Percentiles rank a stretch among this genome's conserved stretches.
Conservation (phyloP, 2,113 vertebrate genomes). For the Aegypius monachus region DNA sequence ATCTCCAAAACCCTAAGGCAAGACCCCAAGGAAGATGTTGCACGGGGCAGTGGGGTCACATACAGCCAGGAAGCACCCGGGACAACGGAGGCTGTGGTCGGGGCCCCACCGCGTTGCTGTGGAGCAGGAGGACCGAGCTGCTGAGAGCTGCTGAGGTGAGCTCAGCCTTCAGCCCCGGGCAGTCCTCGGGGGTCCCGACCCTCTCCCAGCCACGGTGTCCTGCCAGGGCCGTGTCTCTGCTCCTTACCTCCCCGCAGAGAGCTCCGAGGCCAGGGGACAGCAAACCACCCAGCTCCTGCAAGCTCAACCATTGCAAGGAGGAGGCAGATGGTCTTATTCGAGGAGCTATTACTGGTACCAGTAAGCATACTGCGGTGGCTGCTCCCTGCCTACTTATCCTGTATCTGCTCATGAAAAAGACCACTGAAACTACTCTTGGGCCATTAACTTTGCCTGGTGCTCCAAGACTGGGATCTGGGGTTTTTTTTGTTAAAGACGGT, state of each 20-base stretch:
- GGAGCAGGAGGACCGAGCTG: neutral
- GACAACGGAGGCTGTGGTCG: rapidly evolving
- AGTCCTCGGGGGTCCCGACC: neutral
- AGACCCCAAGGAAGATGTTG: neutral
- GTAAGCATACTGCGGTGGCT: neutral
- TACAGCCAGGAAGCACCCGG: neutral
- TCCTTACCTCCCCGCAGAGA: neutral
- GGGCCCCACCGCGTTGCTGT: rapidly evolving
- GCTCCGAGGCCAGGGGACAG: neutral
- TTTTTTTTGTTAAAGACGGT: neutral
- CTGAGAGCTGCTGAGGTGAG: neutral
- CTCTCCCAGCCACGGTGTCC: neutral
- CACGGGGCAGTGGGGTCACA: neutral
- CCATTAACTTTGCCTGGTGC: neutral
- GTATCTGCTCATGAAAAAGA: neutral
- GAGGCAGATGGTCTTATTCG: neutral
- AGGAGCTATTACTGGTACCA: neutral
- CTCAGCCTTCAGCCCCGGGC: neutral
- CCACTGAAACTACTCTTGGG: neutral
- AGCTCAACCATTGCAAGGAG: neutral
- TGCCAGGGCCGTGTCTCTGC: neutral
- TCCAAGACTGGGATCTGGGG: neutral
- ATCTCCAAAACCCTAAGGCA: neutral
- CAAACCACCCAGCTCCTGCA: neutral
- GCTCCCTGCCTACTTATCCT: neutral